A percentile compares a stretch with the other conserved stretches of the same genome.
Conservation (phyloP, 2,888 invertebrate species). For the Dryocosmus kuriphilus region DNA sequence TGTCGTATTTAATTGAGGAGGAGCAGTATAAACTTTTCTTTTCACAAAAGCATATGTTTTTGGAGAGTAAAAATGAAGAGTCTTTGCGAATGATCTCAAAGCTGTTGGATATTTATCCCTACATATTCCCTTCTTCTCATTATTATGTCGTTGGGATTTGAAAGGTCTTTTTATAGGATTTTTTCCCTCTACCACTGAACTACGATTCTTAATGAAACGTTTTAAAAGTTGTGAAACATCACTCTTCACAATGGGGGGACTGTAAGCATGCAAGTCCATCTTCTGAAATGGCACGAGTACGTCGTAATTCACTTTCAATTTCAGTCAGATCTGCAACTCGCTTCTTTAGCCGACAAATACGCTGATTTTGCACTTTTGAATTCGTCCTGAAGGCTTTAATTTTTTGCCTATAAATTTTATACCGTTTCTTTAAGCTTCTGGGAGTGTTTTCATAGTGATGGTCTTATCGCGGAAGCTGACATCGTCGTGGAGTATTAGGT, state of each 20-base stretch:
- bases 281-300: slow-evolving; percentile 1
- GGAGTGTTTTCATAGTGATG: no score
- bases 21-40: no score
- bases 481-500: neutral
- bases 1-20: no score
- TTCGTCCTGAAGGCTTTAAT: neutral
- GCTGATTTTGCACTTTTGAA: neutral
- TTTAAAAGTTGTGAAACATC: slow-evolving; percentile 46
- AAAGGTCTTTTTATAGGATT: slow-evolving; percentile 8
- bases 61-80: slow-evolving; percentile 57
- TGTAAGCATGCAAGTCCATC: slow-evolving; percentile 16
- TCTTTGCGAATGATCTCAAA: slow-evolving; percentile 54
- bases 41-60: no score
- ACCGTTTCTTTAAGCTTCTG: neutral
- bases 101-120: slow-evolving; percentile 50
- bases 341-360: no score
- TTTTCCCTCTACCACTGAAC: neutral
- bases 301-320: slow-evolving; percentile 26
- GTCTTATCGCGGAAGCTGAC: neutral
- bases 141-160: neutral
- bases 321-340: slow-evolving; percentile 5
- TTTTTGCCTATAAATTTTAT: neutral
- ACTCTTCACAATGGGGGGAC: slow-evolving; percentile 39
- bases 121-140: neutral
- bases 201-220: slow-evolving; percentile 37